Evolutionary conservation across 2,888 invertebrate genomes (phyloP).

Genomic region (Vesta saturnalis): DNA sequence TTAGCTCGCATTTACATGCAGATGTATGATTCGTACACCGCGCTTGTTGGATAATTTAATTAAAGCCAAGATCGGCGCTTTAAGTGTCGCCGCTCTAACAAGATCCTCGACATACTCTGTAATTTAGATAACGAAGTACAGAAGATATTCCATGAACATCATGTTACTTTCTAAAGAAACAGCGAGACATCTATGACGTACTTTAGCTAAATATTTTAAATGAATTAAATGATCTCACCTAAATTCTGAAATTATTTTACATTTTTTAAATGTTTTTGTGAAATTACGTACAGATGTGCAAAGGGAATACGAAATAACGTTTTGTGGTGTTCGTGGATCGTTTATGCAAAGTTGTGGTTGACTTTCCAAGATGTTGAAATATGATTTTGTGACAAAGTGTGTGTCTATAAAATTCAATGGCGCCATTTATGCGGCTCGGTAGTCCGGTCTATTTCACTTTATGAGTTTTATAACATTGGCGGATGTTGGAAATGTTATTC

Average conservation of each 20-base stretch:
- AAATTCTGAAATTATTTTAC: neutral
- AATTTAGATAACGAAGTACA: constrained; percentile 35
- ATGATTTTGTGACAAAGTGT: constrained; percentile 36
- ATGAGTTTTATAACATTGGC: constrained; percentile 33
- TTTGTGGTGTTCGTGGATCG: neutral
- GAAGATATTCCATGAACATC: constrained; percentile 30
- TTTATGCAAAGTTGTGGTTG: constrained; percentile 18
- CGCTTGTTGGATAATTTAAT: constrained; percentile 39
- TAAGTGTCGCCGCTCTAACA: constrained; percentile 38
- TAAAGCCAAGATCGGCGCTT: constrained; percentile 37
- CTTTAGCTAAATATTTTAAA: constrained; percentile 10
- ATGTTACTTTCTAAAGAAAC: constrained; percentile 24
- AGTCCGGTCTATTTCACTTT: constrained; percentile 36
- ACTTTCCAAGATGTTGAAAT: constrained; percentile 25
- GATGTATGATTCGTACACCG: constrained; percentile 40
- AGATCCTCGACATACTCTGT: constrained; percentile 33
- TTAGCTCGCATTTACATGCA: constrained; percentile 34
- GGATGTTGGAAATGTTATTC: constrained; percentile 29
- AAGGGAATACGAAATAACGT: neutral
- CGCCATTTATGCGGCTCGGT: constrained; percentile 36
- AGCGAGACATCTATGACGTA: neutral
- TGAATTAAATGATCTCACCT: neutral
- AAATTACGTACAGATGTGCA: neutral
- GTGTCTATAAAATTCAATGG: constrained; percentile 28
- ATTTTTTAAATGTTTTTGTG: neutral